Base-by-base conservation (phyloP, 2,113 vertebrate genomes). In the Sander vitreus region DNA sequence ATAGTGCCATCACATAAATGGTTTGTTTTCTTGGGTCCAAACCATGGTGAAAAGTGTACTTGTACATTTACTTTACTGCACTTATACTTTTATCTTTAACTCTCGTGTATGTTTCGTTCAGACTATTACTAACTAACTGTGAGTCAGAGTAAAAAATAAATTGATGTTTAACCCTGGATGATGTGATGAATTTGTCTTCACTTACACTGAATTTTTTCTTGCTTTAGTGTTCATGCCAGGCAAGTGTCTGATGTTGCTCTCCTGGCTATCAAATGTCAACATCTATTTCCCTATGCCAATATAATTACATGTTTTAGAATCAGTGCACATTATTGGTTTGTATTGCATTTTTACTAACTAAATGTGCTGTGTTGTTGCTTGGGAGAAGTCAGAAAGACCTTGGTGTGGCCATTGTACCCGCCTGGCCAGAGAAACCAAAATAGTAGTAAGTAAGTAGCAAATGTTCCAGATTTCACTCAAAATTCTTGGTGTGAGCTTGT, bases 261-360 rank as follows among this genome's bases (percentile, higher is more conserved):
- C 7, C 14, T 48, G 18, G 36, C 36, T 30, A 69, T 76, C 36
- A 55, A 76, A 81, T 62, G 64, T 75, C 23, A 63, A 65, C 64
- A 68, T 62, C 57, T 69, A 54, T 55, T 68, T 63, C 73, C 16
- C 27, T 50, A 39, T 48, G 48, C 50, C 65, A 76, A 27, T 27
- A 70, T 19, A 69, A 55, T 55, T 60, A 47, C 18, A 54, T 6
- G 21, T 36, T 62, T 36, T 10, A 63, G 50, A 57, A 43, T 53
- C 47, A n/a, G 66, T 21, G 7, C n/a, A 43, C 10, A 6, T 62
- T 25, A 23, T 16, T 39, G 76, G 65, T 60, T 69, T 3, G 4
- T 43, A 64, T 23, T 47, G 10, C 21, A 25, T 48, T 64, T 7
- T n/a, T n/a, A n/a, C n/a, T n/a, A n/a, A n/a, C n/a, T n/a, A n/a